Conservation (phyloP, 2,113 vertebrate genomes). For the Hemiprocne comata region DNA sequence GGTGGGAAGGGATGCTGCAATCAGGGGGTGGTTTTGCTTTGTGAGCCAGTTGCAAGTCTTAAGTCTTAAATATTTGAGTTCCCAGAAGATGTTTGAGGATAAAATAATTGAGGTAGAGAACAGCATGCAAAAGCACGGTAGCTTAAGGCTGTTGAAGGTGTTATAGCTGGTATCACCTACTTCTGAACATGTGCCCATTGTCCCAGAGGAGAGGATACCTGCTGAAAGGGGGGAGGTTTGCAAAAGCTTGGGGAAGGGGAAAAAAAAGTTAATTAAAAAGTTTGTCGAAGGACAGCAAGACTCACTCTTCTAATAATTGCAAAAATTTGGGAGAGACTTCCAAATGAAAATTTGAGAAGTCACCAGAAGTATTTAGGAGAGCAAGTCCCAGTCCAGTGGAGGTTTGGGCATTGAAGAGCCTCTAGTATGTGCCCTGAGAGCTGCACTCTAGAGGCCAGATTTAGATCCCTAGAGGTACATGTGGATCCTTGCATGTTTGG, state of each 20-base stretch:
- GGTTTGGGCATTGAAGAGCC: background rate
- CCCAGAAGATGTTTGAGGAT: background rate
- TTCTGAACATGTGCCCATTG: fast-evolving
- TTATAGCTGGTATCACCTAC: background rate
- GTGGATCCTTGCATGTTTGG: background rate
- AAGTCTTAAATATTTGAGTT: background rate
- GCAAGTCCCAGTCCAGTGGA: background rate
- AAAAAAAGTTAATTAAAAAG: background rate
- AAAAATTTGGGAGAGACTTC: background rate
- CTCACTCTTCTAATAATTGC: background rate
- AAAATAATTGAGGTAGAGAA: background rate
- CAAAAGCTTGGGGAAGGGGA: fast-evolving
- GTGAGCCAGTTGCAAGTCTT: background rate
- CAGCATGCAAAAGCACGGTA: fast-evolving
- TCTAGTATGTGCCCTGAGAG: background rate
- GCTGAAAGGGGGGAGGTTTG: background rate
- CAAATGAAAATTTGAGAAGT: background rate
- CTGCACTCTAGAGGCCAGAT: background rate
- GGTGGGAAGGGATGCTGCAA: background rate
- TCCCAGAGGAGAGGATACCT: background rate
- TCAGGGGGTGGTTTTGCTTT: background rate
- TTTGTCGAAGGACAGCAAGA: background rate
- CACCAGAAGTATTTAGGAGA: background rate
- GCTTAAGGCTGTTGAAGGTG: background rate
- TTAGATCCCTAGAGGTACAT: fast-evolving